Evolutionary conservation across 2,797 vertebrate species (phyloP).

Genomic region (Channallabes apus): DNA sequence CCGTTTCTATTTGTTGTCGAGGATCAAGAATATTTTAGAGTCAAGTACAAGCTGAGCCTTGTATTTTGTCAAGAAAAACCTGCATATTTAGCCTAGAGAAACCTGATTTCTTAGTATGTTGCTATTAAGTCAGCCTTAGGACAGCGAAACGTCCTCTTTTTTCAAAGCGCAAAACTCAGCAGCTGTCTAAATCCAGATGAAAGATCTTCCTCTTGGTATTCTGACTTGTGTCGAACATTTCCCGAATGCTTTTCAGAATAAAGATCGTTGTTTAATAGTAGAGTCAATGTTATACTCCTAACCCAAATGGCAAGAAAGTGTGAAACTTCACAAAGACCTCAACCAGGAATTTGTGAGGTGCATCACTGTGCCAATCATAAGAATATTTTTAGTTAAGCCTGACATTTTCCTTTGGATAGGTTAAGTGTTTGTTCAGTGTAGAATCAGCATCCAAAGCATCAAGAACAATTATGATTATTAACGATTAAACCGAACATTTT

Average conservation of each 20-base stretch:
- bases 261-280: not conserved
- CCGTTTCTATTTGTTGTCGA: not conserved
- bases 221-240: not conserved
- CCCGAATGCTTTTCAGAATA: not conserved
- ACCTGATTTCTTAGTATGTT: not conserved
- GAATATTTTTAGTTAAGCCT: not conserved
- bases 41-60: not conserved
- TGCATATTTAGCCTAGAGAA: not conserved
- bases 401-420: not conserved
- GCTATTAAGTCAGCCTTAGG: not conserved
- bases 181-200: not conserved
- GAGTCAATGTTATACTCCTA: too few species aligned
- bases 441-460: not conserved
- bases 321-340: not conserved
- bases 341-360: not conserved
- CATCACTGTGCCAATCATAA: not conserved
- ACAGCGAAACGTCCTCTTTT: not conserved
- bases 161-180: not conserved
- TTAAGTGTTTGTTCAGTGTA: not conserved
- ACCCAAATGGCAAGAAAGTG: not conserved
- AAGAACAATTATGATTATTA: not conserved
- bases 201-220: not conserved
- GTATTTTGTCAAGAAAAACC: not conserved
- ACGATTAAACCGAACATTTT: too few species aligned
- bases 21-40: not conserved